Evolutionary conservation across 2,797 vertebrate species (phyloP).

Genomic region (Pseudomugil gertrudae): DNA sequence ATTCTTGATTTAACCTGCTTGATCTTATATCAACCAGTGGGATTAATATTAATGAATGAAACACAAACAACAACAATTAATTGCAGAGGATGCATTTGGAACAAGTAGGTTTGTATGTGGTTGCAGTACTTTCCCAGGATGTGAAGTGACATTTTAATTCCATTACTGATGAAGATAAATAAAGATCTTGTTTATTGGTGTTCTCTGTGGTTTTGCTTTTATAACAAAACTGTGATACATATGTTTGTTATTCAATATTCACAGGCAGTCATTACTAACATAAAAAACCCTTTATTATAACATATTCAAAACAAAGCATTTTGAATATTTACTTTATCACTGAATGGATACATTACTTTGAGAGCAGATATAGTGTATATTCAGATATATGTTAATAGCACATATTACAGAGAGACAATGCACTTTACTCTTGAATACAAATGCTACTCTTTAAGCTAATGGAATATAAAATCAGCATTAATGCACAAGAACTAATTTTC

Average conservation of each 20-base stretch:
- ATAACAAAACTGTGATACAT: slow-evolving; percentile 45
- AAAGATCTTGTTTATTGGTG: slow-evolving; percentile 56
- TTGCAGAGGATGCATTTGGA: slow-evolving; percentile 35
- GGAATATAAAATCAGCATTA: slow-evolving; percentile 16
- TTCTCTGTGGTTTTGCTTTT: slow-evolving; percentile 54
- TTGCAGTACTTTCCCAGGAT: slow-evolving; percentile 34
- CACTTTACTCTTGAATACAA: slow-evolving; percentile 30
- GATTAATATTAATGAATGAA: slow-evolving; percentile 53
- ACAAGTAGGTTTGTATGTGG: slow-evolving; percentile 50
- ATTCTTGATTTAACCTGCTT: slow-evolving; percentile 51
- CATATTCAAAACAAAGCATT: slow-evolving; percentile 31
- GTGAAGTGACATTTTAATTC: slow-evolving; percentile 68
- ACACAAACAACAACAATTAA: slow-evolving; percentile 45
- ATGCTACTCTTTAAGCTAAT: slow-evolving; percentile 28
- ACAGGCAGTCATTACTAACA: slow-evolving; percentile 34
- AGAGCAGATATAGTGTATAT: slow-evolving; percentile 19
- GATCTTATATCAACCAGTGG: slow-evolving; percentile 44
- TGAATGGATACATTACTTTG: slow-evolving; percentile 27
- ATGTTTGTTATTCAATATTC: slow-evolving; percentile 49
- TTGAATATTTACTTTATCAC: neutral
- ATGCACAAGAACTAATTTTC: neutral
- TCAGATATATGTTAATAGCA: slow-evolving; percentile 42
- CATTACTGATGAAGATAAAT: slow-evolving; percentile 63
- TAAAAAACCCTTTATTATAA: slow-evolving; percentile 22
- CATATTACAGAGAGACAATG: slow-evolving; percentile 19